These are phyloP conservation scores for Sminthopsis crassicaudata DNA, from an alignment of 2,113 vertebrate genomes.

Conservation along the genomic window DNA sequence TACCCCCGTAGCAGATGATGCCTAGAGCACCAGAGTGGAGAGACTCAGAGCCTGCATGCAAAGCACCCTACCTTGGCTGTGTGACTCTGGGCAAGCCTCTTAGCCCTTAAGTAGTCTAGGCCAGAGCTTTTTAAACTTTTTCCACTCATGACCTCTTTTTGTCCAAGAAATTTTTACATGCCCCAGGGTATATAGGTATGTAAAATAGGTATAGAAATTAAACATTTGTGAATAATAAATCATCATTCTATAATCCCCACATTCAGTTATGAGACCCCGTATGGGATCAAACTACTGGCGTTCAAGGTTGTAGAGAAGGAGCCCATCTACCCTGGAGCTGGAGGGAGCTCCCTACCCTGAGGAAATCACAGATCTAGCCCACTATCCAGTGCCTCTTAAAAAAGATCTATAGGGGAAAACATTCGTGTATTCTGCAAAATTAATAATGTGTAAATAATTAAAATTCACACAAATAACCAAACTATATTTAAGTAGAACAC, in stretches of 20 bases:
- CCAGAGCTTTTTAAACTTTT: too few species aligned
- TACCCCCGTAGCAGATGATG: neutral
- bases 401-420: constrained; percentile 32
- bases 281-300: too few species aligned
- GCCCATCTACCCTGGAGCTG: neutral
- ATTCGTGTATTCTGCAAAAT: constrained; percentile 23
- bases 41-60: neutral
- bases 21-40: neutral
- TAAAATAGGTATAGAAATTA: too few species aligned
- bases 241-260: too few species aligned
- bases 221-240: too few species aligned
- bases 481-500: constrained; percentile 31
- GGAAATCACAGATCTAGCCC: neutral
- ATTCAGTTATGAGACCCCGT: too few species aligned
- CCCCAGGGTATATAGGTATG: too few species aligned
- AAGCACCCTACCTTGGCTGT: neutral
- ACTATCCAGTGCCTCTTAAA: neutral
- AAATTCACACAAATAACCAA: constrained; percentile 16
- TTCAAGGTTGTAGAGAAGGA: neutral
- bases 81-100: neutral
- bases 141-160: too few species aligned
- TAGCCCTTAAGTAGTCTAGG: neutral
- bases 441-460: constrained; percentile 30
- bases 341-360: neutral
- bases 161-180: too few species aligned